Base-by-base conservation (phyloP, 2,797 vertebrate genomes). In the Cyprinodon diabolis region DNA sequence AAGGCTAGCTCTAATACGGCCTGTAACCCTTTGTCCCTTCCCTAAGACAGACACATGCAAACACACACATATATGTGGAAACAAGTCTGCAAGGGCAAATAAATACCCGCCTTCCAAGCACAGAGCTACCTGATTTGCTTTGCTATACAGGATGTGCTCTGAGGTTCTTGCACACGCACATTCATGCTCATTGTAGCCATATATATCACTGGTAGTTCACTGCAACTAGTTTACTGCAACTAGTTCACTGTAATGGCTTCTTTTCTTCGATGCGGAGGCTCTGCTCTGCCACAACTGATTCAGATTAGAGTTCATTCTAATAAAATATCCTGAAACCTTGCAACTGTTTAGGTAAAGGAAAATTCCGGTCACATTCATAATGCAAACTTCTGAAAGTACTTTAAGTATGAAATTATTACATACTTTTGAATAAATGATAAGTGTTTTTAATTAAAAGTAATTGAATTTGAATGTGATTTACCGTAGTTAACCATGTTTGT, bases 201-300 rank as follows among this genome's bases (percentile, higher is more conserved):
- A 70, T 78, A 70, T 68, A 75, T 82, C 62, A 74, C 72, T 80
- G 76, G 81, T 77, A 83, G 68, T 74, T 79, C 75, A 71, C 81
- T 89, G 87, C 83, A 81, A 79, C 72, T 69, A 55, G 58, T 74
- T 79, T 73, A 71, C 81, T 89, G 87, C 83, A 81, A 79, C 72
- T 69, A 55, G 58, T 30, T 30, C 30, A 30, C 30, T 30, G 49
- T 85, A 86, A 89, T 83, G 83, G 62, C 72, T 80, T 71, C 75
- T 78, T 23, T 72, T 78, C 83, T 45, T 80, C 78, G 69, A 83
- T 82, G 80, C 84, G 77, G 82, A 51, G 69, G 48, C 74, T 37
- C 63, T 72, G 54, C 47, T 73, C n/a, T 30, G 30, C 30, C 30
- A 30, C 30, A 30, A 30, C 30, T 30, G 30, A 30, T 30, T 30